Base-by-base conservation (phyloP, 2,797 vertebrate species). In the Tokudaia tokunoshimensis region DNA sequence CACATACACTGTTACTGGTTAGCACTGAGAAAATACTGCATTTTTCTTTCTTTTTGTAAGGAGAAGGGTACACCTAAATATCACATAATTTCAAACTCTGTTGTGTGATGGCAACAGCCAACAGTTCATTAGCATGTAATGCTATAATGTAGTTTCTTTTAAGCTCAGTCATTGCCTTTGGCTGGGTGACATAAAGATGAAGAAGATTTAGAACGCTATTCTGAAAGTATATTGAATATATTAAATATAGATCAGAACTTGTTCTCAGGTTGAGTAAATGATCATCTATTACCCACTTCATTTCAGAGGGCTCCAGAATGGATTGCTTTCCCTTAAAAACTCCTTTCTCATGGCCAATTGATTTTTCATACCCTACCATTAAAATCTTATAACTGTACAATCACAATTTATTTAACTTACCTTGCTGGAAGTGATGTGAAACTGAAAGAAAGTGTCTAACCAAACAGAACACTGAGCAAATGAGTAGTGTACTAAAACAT, bases 211-310 rank as follows among this genome's bases (percentile, higher is more conserved):
- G 57, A 84, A 83, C 12, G 37, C 26, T 83, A 95, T 82, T 94
- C 29, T 19, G 83, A 92, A 11, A 12, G 10, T 75, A 59, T 76
- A 44, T 52, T 81, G 67, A 84, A n/a, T 37, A 17, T 74, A 92
- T 93, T 95, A 81, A 95, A 88, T 93, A 85, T 96, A 61, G 31
- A 88, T 95, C 26, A 82, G 65, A 91, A 92, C 15, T 90, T 91
- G 34, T 75, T 96, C 72, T 90, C 76, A 93, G 26, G 12, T 82
- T 81, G 50, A 94, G 24, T 47, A 95, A 94, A 84, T 59, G 52
- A 80, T 37, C 34, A 87, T 91, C 34, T 76, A 80, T 89, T 89
- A 82, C 13, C 47, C 26, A 87, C 70, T 87, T 89, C 44, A 87
- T 84, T 90, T 93, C 47, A 89, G 63, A 93, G 57, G 6, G 4